A percentile compares a stretch with the other conserved stretches of the same genome.
phyloP scores from a whole-genome alignment of 2,797 vertebrate genomes.

The Protosalanx chinensis region DNA sequence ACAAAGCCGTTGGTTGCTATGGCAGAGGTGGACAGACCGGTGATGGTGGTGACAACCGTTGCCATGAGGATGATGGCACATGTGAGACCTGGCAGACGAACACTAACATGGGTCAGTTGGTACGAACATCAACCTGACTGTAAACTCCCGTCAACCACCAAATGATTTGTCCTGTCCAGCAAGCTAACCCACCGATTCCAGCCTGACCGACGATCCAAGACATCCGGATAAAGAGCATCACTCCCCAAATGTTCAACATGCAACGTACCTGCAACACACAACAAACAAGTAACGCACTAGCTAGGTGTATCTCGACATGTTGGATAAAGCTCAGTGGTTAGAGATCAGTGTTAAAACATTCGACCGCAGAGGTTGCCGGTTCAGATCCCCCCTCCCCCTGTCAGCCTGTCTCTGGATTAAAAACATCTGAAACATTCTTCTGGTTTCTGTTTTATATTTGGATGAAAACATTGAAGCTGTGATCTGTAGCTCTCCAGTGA shows the following conservation, averaged over 20 bases:
- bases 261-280: constrained; percentile 80
- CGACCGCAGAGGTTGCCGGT: too few species aligned
- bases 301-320: too few species aligned
- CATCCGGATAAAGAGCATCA: constrained; percentile 97
- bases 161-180: too few species aligned
- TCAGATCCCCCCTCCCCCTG: too few species aligned
- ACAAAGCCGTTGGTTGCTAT: constrained; percentile 97
- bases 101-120: background rate
- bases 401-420: too few species aligned
- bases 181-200: constrained; percentile 83
- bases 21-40: constrained; percentile 92
- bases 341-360: too few species aligned
- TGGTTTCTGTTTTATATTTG: too few species aligned
- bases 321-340: too few species aligned
- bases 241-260: constrained; percentile 99
- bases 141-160: background rate
- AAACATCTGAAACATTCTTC: too few species aligned
- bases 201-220: constrained; percentile 98
- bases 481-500: background rate
- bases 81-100: constrained; percentile 76
- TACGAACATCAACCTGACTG: background rate
- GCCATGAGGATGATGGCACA: constrained; percentile 88
- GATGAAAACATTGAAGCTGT: background rate
- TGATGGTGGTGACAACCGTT: constrained; percentile 94
- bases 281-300: constrained; percentile 60